phyloP scores from a whole-genome alignment of 2,888 invertebrate species.

The Machimus atricapillus region DNA sequence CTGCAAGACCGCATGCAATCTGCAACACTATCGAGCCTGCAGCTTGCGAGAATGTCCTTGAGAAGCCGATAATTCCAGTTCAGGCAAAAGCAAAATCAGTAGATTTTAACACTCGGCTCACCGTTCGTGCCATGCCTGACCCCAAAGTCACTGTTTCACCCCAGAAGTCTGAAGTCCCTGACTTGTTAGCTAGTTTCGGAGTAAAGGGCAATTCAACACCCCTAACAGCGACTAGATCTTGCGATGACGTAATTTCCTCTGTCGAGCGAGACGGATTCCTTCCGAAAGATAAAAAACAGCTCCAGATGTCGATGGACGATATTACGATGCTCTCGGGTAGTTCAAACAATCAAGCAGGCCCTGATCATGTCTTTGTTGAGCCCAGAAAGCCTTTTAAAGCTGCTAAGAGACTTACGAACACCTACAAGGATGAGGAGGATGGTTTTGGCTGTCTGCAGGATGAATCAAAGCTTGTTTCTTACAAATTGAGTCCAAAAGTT shows the following conservation, averaged over 20 bases:
- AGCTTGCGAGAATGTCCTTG: constrained; percentile 25
- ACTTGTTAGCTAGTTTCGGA: constrained; percentile 62
- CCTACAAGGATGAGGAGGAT: constrained; percentile 62
- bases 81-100: constrained; percentile 45
- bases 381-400: constrained; percentile 47
- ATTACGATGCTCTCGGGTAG: constrained; percentile 64
- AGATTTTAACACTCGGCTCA: constrained; percentile 62
- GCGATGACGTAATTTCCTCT: constrained; percentile 66
- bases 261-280: constrained; percentile 53
- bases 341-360: constrained; percentile 50
- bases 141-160: constrained; percentile 56
- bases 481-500: constrained; percentile 73
- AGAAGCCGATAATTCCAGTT: neutral
- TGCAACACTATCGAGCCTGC: constrained; percentile 53
- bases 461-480: constrained; percentile 54
- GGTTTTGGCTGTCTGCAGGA: neutral
- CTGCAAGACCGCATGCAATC: constrained; percentile 55
- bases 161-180: constrained; percentile 50
- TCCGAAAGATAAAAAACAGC: constrained; percentile 50
- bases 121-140: constrained; percentile 74
- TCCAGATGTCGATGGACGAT: constrained; percentile 68
- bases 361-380: constrained; percentile 60
- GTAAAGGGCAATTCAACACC: constrained; percentile 59
- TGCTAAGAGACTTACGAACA: constrained; percentile 43
- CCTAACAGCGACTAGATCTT: constrained; percentile 61